Conservation (phyloP, 2,888 invertebrate species). For the Drosophila prolongata region DNA sequence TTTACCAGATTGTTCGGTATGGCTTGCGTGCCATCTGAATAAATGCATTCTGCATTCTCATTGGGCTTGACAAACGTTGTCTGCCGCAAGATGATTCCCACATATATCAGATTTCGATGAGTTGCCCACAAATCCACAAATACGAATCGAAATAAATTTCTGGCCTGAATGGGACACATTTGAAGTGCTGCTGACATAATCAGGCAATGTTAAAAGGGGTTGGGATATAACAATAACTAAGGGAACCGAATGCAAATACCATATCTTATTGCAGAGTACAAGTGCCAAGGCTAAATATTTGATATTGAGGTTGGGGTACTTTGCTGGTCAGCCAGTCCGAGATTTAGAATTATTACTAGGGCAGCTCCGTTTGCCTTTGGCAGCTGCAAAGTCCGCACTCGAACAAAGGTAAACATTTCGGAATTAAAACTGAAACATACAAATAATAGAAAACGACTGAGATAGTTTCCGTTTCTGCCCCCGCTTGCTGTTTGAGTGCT, state of each 20-base stretch:
- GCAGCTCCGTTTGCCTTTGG: constrained; percentile 2
- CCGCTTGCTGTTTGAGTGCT: constrained; percentile 24
- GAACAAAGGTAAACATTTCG: constrained; percentile 23
- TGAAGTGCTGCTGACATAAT: constrained; percentile 24
- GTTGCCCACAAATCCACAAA: constrained; percentile 18
- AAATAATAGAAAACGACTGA: constrained; percentile 2
- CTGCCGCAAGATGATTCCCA: constrained; percentile 12
- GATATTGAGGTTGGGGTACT: not conserved
- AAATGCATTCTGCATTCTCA: constrained; percentile 20
- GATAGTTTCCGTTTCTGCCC: not conserved
- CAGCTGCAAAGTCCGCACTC: constrained; percentile 1
- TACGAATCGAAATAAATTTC: constrained; percentile 19
- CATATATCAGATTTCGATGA: constrained; percentile 20
- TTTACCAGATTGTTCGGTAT: constrained; percentile 17
- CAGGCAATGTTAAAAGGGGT: constrained; percentile 5
- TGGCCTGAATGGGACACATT: constrained; percentile 38
- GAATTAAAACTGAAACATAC: constrained; percentile 29
- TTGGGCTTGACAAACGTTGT: constrained; percentile 25
- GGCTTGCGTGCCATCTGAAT: constrained; percentile 21
- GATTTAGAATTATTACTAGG: not conserved
- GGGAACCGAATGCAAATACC: constrained; percentile 46
- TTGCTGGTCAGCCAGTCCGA: constrained; percentile 2
- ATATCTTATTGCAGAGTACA: constrained; percentile 1
- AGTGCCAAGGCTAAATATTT: constrained; percentile 21
- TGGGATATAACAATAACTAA: constrained; percentile 24